These are phyloP conservation scores for Cheiracanthium punctorium DNA, from an alignment of 2,888 invertebrate species.

Conservation along the genomic window DNA sequence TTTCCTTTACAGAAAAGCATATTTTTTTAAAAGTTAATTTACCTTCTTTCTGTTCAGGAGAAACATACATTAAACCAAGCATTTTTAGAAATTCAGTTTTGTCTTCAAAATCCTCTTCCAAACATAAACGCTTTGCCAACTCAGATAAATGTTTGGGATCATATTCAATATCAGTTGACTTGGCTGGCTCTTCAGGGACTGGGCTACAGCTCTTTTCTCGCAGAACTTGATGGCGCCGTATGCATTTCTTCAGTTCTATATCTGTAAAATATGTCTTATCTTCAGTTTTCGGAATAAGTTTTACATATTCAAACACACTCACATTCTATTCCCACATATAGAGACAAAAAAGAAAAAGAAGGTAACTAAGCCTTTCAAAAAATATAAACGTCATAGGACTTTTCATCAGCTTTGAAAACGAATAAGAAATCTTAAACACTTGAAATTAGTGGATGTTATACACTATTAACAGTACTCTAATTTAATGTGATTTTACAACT, in stretches of 20 bases:
- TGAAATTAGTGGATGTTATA: too few relatives aligned
- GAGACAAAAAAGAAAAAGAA: not conserved
- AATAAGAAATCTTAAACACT: too few relatives aligned
- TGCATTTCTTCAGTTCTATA: slow-evolving; percentile 41
- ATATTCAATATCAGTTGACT: slow-evolving; percentile 29
- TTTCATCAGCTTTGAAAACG: too few relatives aligned
- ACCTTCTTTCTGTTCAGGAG: slow-evolving; percentile 57
- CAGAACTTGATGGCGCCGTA: slow-evolving; percentile 38
- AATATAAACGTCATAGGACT: not conserved
- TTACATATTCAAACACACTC: too few relatives aligned
- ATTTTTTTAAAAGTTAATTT: too few relatives aligned
- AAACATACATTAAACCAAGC: slow-evolving; percentile 37
- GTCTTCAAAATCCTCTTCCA: slow-evolving; percentile 38
- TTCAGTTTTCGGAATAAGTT: not conserved
- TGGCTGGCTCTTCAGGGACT: not conserved
- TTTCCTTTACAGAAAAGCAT: too few relatives aligned
- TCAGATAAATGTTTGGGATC: slow-evolving; percentile 46
- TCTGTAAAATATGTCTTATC: slow-evolving; percentile 19
- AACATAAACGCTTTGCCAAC: slow-evolving; percentile 46
- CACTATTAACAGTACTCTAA: too few relatives aligned
- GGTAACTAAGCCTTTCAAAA: not conserved
- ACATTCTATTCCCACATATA: too few relatives aligned
- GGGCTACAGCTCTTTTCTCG: slow-evolving; percentile 54
- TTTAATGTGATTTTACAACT: too few relatives aligned
- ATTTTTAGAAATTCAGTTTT: slow-evolving; percentile 52